phyloP scores from a whole-genome alignment of 2,113 vertebrate genomes.

The Salvator merianae region DNA sequence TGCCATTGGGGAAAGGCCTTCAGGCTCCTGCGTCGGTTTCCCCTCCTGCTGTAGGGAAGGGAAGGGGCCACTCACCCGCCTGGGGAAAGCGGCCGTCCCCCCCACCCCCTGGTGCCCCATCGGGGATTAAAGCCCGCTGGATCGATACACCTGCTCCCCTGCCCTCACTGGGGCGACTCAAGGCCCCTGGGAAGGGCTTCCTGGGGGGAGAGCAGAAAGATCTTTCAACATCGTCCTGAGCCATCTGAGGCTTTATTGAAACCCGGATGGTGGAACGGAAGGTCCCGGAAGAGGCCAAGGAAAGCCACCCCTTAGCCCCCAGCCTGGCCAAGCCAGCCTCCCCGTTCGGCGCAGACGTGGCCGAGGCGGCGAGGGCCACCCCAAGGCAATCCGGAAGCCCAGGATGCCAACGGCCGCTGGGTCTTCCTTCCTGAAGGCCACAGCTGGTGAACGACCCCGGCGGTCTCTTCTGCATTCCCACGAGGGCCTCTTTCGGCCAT shows the following conservation, averaged over 20 bases:
- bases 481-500: neutral
- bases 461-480: neutral
- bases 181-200: neutral
- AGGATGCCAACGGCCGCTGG: neutral
- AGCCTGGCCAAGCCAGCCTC: neutral
- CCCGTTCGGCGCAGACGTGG: rapidly evolving
- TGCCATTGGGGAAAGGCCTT: neutral
- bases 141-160: neutral
- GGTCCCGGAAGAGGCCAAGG: neutral
- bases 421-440: neutral
- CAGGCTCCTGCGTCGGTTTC: neutral
- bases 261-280: neutral
- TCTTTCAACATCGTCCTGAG: neutral
- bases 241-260: neutral
- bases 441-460: rapidly evolving
- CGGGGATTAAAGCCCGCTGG: no score
- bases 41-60: neutral
- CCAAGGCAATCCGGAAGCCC: rapidly evolving
- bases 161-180: no score
- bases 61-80: neutral
- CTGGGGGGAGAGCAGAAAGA: rapidly evolving
- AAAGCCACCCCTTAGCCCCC: rapidly evolving
- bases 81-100: no score
- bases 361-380: rapidly evolving
- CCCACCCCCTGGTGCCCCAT: neutral